Conservation (phyloP, 2,113 vertebrate genomes). For the Oenanthe melanoleuca region DNA sequence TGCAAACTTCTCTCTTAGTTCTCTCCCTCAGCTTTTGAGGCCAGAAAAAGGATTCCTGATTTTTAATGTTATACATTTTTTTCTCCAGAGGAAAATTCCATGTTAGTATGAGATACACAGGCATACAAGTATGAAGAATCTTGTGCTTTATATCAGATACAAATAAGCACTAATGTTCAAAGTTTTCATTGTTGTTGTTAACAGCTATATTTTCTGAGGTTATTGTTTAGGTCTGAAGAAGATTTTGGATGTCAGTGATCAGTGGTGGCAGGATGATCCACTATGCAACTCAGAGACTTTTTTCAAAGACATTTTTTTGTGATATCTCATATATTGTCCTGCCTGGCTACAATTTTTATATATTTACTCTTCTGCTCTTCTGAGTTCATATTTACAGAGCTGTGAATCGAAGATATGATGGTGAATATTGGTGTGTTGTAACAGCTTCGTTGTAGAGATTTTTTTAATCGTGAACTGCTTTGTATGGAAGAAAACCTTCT, state of each 20-base stretch:
- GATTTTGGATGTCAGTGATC: background rate
- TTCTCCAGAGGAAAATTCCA: background rate
- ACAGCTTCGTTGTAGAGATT: background rate
- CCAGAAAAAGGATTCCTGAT: background rate
- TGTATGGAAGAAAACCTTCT: background rate
- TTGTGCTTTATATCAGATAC: background rate
- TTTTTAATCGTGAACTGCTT: background rate
- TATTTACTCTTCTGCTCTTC: background rate
- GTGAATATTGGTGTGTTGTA: background rate
- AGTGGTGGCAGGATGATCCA: background rate
- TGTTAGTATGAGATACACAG: accelerated
- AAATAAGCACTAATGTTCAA: background rate
- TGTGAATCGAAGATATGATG: background rate
- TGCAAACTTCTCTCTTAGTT: background rate
- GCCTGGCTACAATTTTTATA: background rate
- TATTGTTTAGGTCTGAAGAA: background rate
- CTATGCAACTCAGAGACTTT: background rate
- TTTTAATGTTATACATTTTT: background rate
- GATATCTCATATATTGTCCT: background rate
- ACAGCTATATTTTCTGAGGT: background rate
- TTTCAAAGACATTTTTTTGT: background rate
- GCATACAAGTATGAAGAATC: background rate
- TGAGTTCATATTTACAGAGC: background rate
- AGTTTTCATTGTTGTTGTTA: background rate
- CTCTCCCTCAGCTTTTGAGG: background rate